Conservation (phyloP, 2,797 vertebrate species). For the Potorous gilbertii region DNA sequence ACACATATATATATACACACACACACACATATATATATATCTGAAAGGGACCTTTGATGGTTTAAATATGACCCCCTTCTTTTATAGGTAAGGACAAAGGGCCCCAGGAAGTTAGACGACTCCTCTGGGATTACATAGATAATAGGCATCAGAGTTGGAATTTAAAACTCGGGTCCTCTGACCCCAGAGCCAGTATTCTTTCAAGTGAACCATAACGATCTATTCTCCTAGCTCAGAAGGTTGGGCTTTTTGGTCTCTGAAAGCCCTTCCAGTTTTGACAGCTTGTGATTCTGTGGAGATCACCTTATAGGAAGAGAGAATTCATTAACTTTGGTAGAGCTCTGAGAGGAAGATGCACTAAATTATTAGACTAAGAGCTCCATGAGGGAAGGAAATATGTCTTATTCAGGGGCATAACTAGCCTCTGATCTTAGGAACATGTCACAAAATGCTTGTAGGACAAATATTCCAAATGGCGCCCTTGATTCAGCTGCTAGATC, state of each 20-base stretch:
- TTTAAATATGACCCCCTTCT: background rate
- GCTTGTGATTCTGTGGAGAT: background rate
- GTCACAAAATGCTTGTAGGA: background rate
- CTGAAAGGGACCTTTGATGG: background rate
- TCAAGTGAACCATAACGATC: background rate
- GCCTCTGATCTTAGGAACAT: background rate
- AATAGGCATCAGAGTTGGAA: background rate
- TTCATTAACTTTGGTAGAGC: slow-evolving; percentile 20
- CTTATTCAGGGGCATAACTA: background rate
- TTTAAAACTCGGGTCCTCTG: background rate
- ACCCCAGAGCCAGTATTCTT: background rate
- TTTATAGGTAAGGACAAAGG: background rate
- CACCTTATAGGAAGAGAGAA: background rate
- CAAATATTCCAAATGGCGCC: background rate
- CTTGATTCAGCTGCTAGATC: background rate
- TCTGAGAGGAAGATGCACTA: slow-evolving; percentile 20
- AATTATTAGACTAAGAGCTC: background rate
- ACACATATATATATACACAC: no score
- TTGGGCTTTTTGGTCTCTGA: background rate
- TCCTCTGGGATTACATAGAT: background rate
- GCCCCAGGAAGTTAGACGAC: background rate
- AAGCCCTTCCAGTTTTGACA: background rate
- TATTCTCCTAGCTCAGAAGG: background rate
- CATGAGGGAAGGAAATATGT: background rate
- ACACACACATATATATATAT: background rate